phyloP scores from a whole-genome alignment of 2,113 vertebrate species.

The mouse (Mus musculus) region DNA sequence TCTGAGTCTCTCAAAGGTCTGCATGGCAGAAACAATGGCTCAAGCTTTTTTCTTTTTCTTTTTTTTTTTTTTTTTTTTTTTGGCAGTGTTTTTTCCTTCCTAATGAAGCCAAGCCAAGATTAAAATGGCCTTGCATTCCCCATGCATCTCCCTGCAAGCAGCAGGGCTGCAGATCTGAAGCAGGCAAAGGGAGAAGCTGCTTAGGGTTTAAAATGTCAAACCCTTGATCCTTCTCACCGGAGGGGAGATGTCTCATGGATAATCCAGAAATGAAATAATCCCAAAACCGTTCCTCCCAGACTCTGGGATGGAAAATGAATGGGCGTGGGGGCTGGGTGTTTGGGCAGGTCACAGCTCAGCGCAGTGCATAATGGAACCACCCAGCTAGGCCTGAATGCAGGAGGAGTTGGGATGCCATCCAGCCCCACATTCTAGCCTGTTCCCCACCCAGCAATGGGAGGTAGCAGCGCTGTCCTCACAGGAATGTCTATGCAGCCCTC shows the following conservation, averaged over 20 bases:
- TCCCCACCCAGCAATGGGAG: conserved; percentile 61
- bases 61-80: conserved; percentile 32
- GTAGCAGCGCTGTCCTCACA: conserved; percentile 50
- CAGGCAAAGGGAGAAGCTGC: conserved; percentile 72
- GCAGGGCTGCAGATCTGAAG: conserved; percentile 62
- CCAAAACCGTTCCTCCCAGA: conserved; percentile 55
- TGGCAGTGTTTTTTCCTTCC: conserved; percentile 51
- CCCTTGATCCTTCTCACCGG: conserved; percentile 75
- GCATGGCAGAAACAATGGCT: conserved; percentile 42
- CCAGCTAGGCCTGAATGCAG: conserved; percentile 74
- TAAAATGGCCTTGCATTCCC: conserved; percentile 75
- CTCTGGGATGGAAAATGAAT: conserved; percentile 57
- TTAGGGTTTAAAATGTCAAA: conserved; percentile 82
- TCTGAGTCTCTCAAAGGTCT: conserved; percentile 38
- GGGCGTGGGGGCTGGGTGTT: conserved; percentile 71
- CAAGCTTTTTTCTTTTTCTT: conserved; percentile 12
- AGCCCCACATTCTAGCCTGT: conserved; percentile 72
- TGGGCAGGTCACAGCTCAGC: conserved; percentile 80
- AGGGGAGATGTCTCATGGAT: conserved; percentile 75
- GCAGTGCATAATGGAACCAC: conserved; percentile 77
- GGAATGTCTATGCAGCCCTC: conserved; percentile 37
- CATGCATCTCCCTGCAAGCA: conserved; percentile 24
- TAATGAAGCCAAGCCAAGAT: conserved; percentile 71
- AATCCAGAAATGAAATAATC: conserved; percentile 82
- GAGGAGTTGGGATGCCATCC: conserved; percentile 79